These are phyloP conservation scores for Aleiodes alternator DNA, from an alignment of 2,888 invertebrate species.

Conservation along the genomic window DNA sequence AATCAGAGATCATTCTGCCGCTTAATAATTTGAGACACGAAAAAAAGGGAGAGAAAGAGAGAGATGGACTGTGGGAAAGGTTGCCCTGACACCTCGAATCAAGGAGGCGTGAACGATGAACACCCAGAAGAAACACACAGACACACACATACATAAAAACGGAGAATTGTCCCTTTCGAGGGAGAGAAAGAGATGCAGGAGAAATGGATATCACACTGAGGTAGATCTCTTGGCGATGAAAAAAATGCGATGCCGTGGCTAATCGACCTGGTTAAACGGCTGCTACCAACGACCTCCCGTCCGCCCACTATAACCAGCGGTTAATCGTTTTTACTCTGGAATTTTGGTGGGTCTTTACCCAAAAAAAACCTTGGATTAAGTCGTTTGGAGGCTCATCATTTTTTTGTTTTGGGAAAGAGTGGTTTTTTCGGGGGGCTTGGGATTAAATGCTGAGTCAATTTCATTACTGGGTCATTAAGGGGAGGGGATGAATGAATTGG, in stretches of 20 bases:
- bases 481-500: background rate
- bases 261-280: conserved; percentile 47
- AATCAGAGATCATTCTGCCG: conserved; percentile 4
- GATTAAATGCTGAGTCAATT: conserved; percentile 5
- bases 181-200: background rate
- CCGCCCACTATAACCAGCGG: conserved; percentile 44
- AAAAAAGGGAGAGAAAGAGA: background rate
- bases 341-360: conserved; percentile 43
- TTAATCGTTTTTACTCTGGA: conserved; percentile 36
- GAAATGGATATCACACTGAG: conserved; percentile 26
- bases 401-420: background rate
- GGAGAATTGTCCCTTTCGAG: background rate
- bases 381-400: conserved; percentile 42
- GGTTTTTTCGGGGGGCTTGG: background rate
- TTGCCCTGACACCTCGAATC: conserved; percentile 33
- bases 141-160: background rate
- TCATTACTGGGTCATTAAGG: conserved; percentile 9
- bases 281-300: conserved; percentile 48
- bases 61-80: background rate
- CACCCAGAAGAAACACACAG: conserved; percentile 28
- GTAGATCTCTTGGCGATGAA: background rate
- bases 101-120: conserved; percentile 36
- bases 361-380: conserved; percentile 43
- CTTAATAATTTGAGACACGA: conserved; percentile 1
- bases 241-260: conserved; percentile 25